Evolutionary conservation across 2,113 vertebrate species (phyloP), one percentile per base, ranked within the genome.

Genomic region (Tinamus guttatus): DNA sequence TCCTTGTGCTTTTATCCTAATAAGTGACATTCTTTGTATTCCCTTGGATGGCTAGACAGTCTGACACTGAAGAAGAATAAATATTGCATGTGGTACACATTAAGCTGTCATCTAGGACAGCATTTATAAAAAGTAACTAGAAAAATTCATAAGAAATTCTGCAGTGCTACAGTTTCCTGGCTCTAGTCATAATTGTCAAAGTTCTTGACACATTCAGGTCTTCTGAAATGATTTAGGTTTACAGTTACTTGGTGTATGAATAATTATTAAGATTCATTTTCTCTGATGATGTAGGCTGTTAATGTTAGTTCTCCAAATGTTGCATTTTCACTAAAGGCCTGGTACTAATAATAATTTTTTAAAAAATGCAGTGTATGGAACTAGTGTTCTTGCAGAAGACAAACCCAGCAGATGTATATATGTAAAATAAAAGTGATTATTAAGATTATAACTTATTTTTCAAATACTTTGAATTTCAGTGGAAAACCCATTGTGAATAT

Each of bases 31-130:
- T 99, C 99, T 99, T 99, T 99, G 99, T 99, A 98, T 99, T 99
- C 99, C 97, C 96, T 98, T 97, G 99, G 99, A 99, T 99, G 99
- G 99, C 99, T 99, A 99, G 99, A 99, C 99, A 99, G 99, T 99
- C 99, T 99, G 99, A 99, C 99, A 99, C 99, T 99, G 98, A 99
- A 99, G 98, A 99, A 99, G 99, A 99, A 99, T 99, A 99, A 99
- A 99, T 99, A 99, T 99, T 99, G 99, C 99, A 99, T 99, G 99
- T 99, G 99, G 99, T 99, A 99, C 99, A 99, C 99, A 99, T 99
- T 99, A 99, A 99, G 99, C 99, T 99, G 99, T 99, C 99, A 99
- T 98, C 98, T 98, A 98, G 98, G 98, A 98, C 98, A 98, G 98
- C 98, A 96, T 98, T 98, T 98, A 98, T 98, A 98, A 98, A 98